Evolutionary conservation across 2,797 vertebrate genomes (phyloP), one percentile per base, ranked within the genome.

Genomic region (Pangasius mekongensis): DNA sequence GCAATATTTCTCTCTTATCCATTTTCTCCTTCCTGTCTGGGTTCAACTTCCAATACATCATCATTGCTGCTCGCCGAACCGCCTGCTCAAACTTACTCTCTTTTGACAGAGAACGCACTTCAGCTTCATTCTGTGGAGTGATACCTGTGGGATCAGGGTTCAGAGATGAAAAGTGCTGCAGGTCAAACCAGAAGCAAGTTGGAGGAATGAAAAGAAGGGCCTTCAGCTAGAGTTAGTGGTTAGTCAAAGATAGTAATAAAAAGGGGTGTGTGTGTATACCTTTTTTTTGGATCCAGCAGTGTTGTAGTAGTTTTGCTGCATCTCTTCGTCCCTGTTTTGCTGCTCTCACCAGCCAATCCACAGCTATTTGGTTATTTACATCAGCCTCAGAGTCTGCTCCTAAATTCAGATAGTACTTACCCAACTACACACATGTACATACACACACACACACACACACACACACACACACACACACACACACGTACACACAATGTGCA

Each of bases 11-110:
- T 0, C 97, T 94, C 93, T 98, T 94, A 0, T 96, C 95, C 88
- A 99, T 94, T 87, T 97, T 97, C 73, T 96, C 95, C 94, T 99
- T 98, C 94, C 96, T 97, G 88, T 97, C 96, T 0, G 99, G 99
- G 92, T 99, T 99, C 84, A 99, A 97, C 92, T 96, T 98, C 97
- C 97, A 98, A 91, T 99, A 99, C 98, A 99, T 99, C 94, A 97
- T 96, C 93, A 98, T 96, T 16, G 98, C 98, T 0, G 98, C 98
- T 94, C 98, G 98, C 87, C 99, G 96, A 30, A 99, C 98, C 0
- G 97, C 96, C 89, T 97, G 95, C 93, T 99, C 98, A 92, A 99
- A 96, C 89, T 96, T 98, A 0, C 97, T 98, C 94, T 99, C 98
- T 0, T 96, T 95, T 0, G 97, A 94, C 33, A 99, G 94, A 83